Evolutionary conservation across 2,113 vertebrate species (phyloP).

Genomic region (Ammodytes marinus): DNA sequence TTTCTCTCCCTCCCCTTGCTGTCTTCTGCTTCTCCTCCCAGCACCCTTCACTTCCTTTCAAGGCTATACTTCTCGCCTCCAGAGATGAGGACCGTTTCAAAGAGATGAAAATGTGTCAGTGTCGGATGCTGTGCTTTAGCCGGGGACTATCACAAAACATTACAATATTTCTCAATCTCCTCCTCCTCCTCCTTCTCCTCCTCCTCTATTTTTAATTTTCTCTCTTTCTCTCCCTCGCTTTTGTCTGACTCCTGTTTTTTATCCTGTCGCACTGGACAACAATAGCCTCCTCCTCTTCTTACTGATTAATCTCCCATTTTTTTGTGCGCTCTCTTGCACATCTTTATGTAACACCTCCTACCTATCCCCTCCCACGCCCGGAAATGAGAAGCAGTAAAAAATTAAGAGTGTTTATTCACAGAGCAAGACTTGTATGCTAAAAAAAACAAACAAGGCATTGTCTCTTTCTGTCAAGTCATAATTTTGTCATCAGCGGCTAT

Average conservation of each 20-base stretch:
- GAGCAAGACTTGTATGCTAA: background rate
- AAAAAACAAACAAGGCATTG: background rate
- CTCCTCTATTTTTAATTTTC: constrained; percentile 9
- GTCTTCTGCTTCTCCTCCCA: constrained; percentile 4
- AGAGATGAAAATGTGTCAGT: background rate
- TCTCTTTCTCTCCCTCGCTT: background rate
- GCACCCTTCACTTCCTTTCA: constrained; percentile 8
- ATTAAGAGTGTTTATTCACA: background rate
- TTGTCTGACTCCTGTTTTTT: constrained; percentile 13
- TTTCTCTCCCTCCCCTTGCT: constrained; percentile 1
- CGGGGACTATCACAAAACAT: background rate
- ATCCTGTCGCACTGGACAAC: constrained; percentile 3
- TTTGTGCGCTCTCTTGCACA: background rate
- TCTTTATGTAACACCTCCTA: constrained; percentile 8
- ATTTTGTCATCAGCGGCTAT: background rate
- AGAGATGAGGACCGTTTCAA: constrained; percentile 41
- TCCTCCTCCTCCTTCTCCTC: background rate
- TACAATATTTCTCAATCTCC: constrained; percentile 15
- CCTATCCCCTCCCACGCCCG: constrained; percentile 1
- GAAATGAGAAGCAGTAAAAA: background rate
- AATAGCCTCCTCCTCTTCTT: constrained; percentile 12
- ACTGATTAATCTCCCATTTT: background rate
- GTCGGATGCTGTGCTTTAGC: background rate
- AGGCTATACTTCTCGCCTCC: background rate
- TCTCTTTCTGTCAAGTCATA: background rate